A percentile compares a stretch with the other conserved stretches of the same genome.
Evolutionary conservation across 2,113 vertebrate genomes (phyloP).

Genomic region (Pygoscelis antarcticus): DNA sequence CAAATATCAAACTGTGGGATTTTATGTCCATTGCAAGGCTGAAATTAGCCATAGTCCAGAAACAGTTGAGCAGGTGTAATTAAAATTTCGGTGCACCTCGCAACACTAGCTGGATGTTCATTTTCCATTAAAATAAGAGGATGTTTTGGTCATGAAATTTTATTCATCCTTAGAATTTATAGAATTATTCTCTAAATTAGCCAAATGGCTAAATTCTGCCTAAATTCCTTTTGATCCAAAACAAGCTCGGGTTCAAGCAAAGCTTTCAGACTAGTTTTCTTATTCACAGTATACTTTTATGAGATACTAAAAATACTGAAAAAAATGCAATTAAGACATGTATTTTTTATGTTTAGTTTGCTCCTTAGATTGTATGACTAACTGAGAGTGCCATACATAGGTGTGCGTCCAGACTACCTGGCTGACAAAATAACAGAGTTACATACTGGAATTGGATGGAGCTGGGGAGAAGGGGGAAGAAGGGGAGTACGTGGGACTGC

Average conservation of each 20-base stretch:
- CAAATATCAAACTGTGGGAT: neutral
- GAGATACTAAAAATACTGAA: neutral
- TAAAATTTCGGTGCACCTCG: neutral
- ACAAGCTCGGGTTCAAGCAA: neutral
- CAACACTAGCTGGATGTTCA: neutral
- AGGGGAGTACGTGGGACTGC: neutral
- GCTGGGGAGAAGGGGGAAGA: neutral
- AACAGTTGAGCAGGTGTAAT: neutral
- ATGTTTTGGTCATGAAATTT: neutral
- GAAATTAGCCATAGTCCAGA: neutral
- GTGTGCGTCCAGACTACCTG: neutral
- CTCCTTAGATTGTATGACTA: neutral
- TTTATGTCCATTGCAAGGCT: neutral
- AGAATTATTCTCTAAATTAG: neutral
- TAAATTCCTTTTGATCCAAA: conserved; percentile 1
- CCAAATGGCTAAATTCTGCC: neutral
- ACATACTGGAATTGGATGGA: neutral
- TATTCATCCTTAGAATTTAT: neutral
- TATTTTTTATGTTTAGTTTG: neutral
- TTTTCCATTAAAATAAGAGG: neutral
- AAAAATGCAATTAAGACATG: neutral
- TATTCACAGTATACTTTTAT: neutral
- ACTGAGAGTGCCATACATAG: neutral
- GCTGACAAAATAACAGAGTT: neutral
- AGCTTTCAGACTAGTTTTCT: conserved; percentile 7